A percentile compares a stretch with the other conserved stretches of the same genome.
Conservation (phyloP, 2,797 vertebrate genomes). For the Acanthiza pusilla region DNA sequence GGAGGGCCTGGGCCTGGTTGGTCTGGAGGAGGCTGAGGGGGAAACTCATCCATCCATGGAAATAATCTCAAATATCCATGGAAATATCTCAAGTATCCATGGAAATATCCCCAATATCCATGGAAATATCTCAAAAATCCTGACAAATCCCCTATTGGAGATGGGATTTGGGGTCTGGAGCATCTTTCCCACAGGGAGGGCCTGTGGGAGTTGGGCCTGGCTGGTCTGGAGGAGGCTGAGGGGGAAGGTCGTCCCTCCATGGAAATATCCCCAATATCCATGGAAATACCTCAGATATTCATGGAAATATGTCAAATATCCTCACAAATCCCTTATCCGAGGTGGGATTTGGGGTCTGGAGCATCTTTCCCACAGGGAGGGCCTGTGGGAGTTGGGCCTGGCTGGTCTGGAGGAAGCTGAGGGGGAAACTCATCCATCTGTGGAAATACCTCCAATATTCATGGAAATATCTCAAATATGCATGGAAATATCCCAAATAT, state of each 20-base stretch:
- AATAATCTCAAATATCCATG: neutral
- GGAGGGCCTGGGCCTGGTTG: neutral
- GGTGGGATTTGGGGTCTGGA: no score
- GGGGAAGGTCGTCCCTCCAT: no score
- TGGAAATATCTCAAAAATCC: neutral
- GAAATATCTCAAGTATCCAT: neutral
- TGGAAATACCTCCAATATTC: neutral
- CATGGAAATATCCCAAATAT: no score
- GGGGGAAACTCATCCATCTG: accelerated
- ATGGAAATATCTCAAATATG: accelerated
- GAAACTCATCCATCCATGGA: no score
- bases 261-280: neutral
- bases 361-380: neutral
- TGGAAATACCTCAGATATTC: neutral
- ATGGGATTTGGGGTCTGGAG: no score
- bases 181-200: neutral
- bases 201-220: neutral
- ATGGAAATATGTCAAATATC: neutral
- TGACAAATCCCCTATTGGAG: no score
- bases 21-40: no score
- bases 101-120: no score
- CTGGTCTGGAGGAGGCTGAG: no score
- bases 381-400: neutral
- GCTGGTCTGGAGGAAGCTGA: neutral
- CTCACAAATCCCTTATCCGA: no score